Percentiles rank a stretch among this genome's conserved stretches.
phyloP scores from a whole-genome alignment of 2,888 invertebrate species.

The Belgica antarctica region DNA sequence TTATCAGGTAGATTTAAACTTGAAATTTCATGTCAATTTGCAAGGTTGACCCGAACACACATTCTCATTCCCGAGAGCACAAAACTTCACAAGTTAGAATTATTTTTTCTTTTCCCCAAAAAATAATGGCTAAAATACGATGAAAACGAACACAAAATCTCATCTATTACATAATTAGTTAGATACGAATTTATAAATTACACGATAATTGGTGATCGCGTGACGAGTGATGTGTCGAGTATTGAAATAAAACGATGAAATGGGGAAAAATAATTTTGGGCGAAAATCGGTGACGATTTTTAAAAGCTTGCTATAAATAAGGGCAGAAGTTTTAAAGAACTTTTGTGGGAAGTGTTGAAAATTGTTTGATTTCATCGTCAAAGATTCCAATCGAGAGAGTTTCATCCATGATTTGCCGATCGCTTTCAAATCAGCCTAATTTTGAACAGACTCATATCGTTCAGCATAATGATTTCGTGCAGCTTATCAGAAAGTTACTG shows the following conservation, averaged over 20 bases:
- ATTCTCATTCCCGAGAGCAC: too few species aligned
- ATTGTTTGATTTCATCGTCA: too few species aligned
- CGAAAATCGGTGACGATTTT: background rate
- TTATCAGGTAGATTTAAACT: too few species aligned
- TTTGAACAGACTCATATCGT: background rate
- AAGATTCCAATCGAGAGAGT: background rate
- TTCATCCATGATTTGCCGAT: background rate
- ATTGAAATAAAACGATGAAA: background rate
- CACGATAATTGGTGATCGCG: background rate
- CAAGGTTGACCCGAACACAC: too few species aligned
- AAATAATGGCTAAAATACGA: background rate
- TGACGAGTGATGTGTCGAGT: constrained; percentile 3
- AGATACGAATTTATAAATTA: constrained; percentile 19
- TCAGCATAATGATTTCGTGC: background rate
- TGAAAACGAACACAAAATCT: background rate
- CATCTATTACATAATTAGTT: background rate
- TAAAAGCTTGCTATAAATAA: background rate
- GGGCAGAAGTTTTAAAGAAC: background rate
- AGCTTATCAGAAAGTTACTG: background rate
- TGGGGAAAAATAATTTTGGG: background rate
- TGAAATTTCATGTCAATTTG: too few species aligned
- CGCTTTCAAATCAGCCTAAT: background rate
- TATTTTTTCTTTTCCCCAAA: too few species aligned
- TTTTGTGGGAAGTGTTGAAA: too few species aligned
- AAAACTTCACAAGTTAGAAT: too few species aligned